These are phyloP conservation scores for Lycophotia porphyrea DNA, from an alignment of 2,888 invertebrate genomes.

Conservation along the genomic window DNA sequence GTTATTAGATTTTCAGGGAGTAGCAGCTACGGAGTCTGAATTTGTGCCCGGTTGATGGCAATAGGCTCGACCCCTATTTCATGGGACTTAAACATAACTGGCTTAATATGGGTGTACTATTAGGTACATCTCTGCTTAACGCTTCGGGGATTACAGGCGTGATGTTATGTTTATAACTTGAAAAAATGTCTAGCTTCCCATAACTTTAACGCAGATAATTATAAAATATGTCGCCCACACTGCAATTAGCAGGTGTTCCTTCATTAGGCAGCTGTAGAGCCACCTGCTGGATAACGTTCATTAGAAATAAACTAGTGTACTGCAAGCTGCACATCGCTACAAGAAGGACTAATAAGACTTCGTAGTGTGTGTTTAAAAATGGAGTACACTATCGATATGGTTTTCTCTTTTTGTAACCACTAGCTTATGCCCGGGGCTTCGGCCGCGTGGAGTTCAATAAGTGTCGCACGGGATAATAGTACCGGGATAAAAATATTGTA, in stretches of 20 bases:
- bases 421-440: too few relatives aligned
- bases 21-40: too few relatives aligned
- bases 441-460: too few relatives aligned
- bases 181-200: neutral
- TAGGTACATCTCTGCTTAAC: too few relatives aligned
- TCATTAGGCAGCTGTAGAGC: constrained; percentile 19
- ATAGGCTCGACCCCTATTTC: too few relatives aligned
- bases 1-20: too few relatives aligned
- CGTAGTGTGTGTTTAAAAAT: neutral
- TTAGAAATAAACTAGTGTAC: constrained; percentile 37
- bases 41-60: too few relatives aligned
- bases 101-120: too few relatives aligned
- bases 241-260: constrained; percentile 39
- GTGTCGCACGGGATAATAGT: too few relatives aligned
- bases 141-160: too few relatives aligned
- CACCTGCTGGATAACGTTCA: constrained; percentile 34
- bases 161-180: neutral
- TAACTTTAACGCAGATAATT: neutral
- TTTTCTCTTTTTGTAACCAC: neutral
- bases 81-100: too few relatives aligned
- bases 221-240: neutral
- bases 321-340: constrained; percentile 36
- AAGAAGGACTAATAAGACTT: constrained; percentile 2
- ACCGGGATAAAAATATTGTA: too few relatives aligned
- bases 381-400: constrained; percentile 1